Percentiles rank a stretch among this genome's conserved stretches.
Conservation (phyloP, 2,888 invertebrate species). For the Scelioninae gen. 2 region DNA sequence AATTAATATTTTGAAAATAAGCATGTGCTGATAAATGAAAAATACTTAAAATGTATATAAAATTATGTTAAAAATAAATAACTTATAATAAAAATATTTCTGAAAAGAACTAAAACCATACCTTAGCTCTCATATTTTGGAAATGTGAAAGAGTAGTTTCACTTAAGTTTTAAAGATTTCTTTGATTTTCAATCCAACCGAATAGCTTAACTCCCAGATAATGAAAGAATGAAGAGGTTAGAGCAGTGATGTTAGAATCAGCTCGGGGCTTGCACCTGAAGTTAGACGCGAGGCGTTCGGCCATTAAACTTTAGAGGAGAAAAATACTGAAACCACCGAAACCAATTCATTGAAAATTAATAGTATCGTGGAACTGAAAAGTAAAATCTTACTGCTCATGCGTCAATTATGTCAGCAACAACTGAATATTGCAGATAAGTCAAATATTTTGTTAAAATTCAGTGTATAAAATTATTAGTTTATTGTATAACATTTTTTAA, state of each 20-base stretch:
- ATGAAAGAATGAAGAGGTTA: slow-evolving; percentile 24
- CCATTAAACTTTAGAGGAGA: too few species aligned
- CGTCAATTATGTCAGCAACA: not conserved
- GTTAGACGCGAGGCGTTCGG: too few species aligned
- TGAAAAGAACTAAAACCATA: slow-evolving; percentile 55
- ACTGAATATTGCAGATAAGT: too few species aligned
- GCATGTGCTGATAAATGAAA: slow-evolving; percentile 10
- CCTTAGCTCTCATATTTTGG: slow-evolving; percentile 73
- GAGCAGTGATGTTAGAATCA: too few species aligned
- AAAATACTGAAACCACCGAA: not conserved
- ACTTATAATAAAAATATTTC: slow-evolving; percentile 58
- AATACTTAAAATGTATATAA: not conserved
- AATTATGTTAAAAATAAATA: slow-evolving; percentile 17
- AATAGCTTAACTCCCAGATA: slow-evolving; percentile 38
- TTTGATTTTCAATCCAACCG: slow-evolving; percentile 63
- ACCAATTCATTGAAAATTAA: too few species aligned
- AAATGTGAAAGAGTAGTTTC: slow-evolving; percentile 63
- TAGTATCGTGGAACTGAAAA: not conserved
- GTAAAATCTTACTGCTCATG: slow-evolving; percentile 17
- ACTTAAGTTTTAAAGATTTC: slow-evolving; percentile 66
- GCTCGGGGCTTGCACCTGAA: too few species aligned
- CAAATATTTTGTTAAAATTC: too few species aligned
- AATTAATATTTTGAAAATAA: not conserved
- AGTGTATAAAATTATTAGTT: too few species aligned
- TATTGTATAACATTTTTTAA: too few species aligned